phyloP scores from a whole-genome alignment of 2,888 invertebrate species.

The Merodon equestris region DNA sequence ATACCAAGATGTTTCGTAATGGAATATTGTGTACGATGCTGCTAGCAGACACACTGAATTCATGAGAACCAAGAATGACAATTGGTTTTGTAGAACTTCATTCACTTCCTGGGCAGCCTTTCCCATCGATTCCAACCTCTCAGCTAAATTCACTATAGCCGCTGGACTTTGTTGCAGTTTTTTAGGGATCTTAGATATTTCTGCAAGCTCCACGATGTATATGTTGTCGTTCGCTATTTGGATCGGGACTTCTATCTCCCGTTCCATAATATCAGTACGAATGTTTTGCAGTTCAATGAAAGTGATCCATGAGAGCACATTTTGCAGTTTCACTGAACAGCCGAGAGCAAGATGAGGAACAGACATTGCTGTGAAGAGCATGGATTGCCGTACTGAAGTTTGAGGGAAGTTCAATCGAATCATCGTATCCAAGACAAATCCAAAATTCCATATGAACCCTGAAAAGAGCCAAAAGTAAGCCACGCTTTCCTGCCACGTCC shows the following conservation, averaged over 20 bases:
- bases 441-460: conserved; percentile 69
- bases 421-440: conserved; percentile 73
- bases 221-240: no score
- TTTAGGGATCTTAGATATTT: conserved; percentile 1
- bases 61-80: conserved; percentile 71
- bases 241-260: no score
- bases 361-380: conserved; percentile 73
- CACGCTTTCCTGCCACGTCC: conserved; percentile 55
- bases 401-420: conserved; percentile 74
- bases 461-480: conserved; percentile 71
- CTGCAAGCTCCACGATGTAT: conserved; percentile 9
- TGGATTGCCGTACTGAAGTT: conserved; percentile 73
- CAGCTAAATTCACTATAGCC: conserved; percentile 38
- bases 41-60: conserved; percentile 74
- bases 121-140: conserved; percentile 67
- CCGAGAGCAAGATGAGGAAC: conserved; percentile 74
- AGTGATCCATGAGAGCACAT: conserved; percentile 71
- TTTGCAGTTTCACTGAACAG: conserved; percentile 68
- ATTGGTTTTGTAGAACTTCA: conserved; percentile 69
- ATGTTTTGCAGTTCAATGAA: conserved; percentile 67
- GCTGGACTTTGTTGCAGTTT: no score
- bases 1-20: conserved; percentile 73
- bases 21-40: conserved; percentile 71
- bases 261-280: conserved; percentile 11
- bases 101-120: conserved; percentile 60